Base-by-base conservation (phyloP, 2,113 vertebrate genomes). In the Hemicordylus capensis region DNA sequence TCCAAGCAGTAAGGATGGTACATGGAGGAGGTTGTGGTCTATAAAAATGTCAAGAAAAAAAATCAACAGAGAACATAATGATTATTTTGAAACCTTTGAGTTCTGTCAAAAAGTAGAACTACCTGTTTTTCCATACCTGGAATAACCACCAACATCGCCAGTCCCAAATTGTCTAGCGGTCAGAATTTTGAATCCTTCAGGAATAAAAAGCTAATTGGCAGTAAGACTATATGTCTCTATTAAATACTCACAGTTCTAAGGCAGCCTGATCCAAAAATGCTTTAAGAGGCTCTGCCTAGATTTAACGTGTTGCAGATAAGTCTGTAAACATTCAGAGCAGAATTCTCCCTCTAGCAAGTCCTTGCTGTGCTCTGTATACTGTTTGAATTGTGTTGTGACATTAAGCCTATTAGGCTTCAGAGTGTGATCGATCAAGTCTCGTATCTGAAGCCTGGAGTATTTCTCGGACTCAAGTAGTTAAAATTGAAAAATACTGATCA, bases 61-160 rank as follows among this genome's bases (percentile, higher is more conserved):
- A 0, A 12, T 37, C 61, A 75, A 46, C 12, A 39, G n/a, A 24
- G 44, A 64, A 76, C 34, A 3, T 48, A 75, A 67, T 56, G 22
- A 58, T 76, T 77, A 24, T 69, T 77, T 69, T 91, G 83, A 93
- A 92, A 91, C 90, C 81, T 90, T 84, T 92, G 88, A 89, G 82
- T 51, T 34, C 75, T 89, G 88, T 87, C 87, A 92, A 85, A 81
- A 90, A 66, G 67, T 80, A 89, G 85, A 90, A 8, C 7, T 56
- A 67, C 31, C 48, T 83, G n/a, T 87, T 85, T 90, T 61, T 84
- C 88, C 81, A 59, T 85, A 48, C 0, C 39, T 91, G 77, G 54
- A 44, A 42, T 90, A 82, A 90, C 59, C 90, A 91, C 89, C 78
- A 0, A 80, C 69, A 61, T 73, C 87, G 48, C 70, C 81, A 83